phyloP scores from a whole-genome alignment of 1,140 invertebrate species.

The Brachystomella parvula region DNA sequence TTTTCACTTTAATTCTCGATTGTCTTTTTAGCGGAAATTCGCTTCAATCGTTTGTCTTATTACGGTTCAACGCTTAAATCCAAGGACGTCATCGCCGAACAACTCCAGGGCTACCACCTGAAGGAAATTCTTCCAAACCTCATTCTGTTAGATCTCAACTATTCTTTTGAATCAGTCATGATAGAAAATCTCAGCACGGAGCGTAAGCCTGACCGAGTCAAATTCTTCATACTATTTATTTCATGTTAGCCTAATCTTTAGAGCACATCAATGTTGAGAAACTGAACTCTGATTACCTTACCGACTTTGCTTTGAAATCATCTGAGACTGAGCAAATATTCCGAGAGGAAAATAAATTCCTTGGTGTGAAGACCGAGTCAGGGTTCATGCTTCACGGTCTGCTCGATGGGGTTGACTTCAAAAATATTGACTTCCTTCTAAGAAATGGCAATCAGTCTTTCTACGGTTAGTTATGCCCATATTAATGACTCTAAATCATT shows the following conservation, averaged over 20 bases:
- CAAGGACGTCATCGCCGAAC: background rate
- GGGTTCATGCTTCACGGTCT: background rate
- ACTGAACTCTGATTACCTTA: background rate
- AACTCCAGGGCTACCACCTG: background rate
- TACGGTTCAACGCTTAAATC: background rate
- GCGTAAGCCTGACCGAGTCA: background rate
- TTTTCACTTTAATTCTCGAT: background rate
- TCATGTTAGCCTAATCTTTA: too few species aligned
- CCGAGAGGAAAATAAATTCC: background rate
- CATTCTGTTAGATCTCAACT: background rate
- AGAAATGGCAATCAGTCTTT: conserved; percentile 2
- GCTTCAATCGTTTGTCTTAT: background rate
- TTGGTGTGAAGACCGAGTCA: background rate
- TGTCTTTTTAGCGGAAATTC: conserved; percentile 2
- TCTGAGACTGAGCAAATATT: background rate
- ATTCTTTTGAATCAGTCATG: background rate
- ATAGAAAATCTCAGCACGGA: background rate
- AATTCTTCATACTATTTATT: background rate
- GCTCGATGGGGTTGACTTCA: background rate
- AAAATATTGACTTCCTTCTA: background rate
- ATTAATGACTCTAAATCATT: too few species aligned
- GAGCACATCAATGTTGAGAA: background rate
- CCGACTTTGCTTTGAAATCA: background rate
- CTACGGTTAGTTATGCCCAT: background rate
- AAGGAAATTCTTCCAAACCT: background rate